Percentiles rank a stretch among this genome's conserved stretches.
These are phyloP conservation scores for Vulpes ferrilata DNA, from an alignment of 2,113 vertebrate genomes.

Conservation along the genomic window DNA sequence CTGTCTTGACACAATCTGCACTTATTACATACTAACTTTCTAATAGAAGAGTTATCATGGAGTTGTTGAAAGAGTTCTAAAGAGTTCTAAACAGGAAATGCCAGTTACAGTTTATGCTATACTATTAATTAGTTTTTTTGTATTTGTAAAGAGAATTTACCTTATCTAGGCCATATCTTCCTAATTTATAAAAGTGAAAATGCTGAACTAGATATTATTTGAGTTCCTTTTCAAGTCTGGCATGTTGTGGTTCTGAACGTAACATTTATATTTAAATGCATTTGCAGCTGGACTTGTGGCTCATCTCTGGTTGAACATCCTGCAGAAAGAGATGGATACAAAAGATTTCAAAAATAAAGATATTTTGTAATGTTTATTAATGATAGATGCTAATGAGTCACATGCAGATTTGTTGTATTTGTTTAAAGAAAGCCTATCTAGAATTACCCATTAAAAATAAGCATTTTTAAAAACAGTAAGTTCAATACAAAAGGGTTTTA, in stretches of 20 bases:
- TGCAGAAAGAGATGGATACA: not conserved
- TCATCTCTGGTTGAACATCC: not conserved
- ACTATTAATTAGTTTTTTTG: not conserved
- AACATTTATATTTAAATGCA: not conserved
- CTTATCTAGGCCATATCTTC: not conserved
- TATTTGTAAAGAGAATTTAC: not conserved
- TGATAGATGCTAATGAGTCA: not conserved
- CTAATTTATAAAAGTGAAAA: not conserved
- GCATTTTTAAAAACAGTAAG: not conserved
- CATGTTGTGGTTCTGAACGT: too few species aligned
- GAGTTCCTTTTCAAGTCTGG: not conserved
- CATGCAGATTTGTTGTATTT: not conserved
- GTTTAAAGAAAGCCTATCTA: not conserved
- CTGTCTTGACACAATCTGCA: not conserved
- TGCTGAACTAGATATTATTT: not conserved
- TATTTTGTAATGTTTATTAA: not conserved
- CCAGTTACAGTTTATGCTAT: not conserved
- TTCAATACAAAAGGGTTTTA: not conserved
- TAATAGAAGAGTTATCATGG: not conserved
- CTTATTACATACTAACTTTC: not conserved
- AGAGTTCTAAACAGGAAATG: not conserved
- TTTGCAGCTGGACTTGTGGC: not conserved
- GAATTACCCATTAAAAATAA: not conserved
- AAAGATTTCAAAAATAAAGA: not conserved
- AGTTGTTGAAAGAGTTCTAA: not conserved